Evolutionary conservation across 2,888 invertebrate species (phyloP).

Genomic region (Caenorhabditis sulstoni): DNA sequence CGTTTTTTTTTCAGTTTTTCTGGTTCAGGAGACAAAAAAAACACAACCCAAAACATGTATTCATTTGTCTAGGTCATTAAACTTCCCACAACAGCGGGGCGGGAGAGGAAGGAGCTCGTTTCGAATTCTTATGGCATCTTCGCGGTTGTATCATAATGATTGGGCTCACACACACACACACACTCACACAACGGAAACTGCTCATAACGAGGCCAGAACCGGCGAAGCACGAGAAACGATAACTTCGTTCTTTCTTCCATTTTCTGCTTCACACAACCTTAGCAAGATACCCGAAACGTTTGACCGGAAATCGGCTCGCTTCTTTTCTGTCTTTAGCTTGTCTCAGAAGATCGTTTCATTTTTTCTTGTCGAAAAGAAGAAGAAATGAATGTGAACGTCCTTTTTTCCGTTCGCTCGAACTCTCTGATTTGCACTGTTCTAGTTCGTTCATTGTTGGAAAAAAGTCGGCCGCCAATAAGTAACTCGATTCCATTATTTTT

Average conservation of each 20-base stretch:
- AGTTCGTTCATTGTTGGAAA: constrained; percentile 23
- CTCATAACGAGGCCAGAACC: constrained; percentile 49
- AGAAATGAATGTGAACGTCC: constrained; percentile 8
- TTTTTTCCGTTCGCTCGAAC: constrained; percentile 13
- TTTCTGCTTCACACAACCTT: constrained; percentile 12
- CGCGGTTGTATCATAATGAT: constrained; percentile 59
- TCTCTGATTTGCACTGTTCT: no score
- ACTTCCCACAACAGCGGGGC: constrained; percentile 28
- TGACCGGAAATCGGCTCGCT: constrained; percentile 12
- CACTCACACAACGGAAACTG: constrained; percentile 46
- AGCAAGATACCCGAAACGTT: neutral
- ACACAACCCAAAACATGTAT: constrained; percentile 50
- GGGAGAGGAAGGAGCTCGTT: constrained; percentile 55
- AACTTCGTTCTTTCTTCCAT: constrained; percentile 47
- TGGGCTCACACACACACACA: constrained; percentile 40
- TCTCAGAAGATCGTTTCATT: neutral
- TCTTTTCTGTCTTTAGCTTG: neutral
- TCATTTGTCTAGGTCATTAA: constrained; percentile 58
- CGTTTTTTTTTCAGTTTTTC: constrained; percentile 22
- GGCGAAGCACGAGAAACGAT: constrained; percentile 27
- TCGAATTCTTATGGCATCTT: constrained; percentile 61
- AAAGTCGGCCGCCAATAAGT: constrained; percentile 36
- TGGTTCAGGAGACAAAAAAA: constrained; percentile 15
- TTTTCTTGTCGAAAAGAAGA: neutral
- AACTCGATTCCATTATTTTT: constrained; percentile 38